Percentiles rank a stretch among this genome's conserved stretches.
phyloP scores from a whole-genome alignment of 2,113 vertebrate species.

The Triplophysa rosa region DNA sequence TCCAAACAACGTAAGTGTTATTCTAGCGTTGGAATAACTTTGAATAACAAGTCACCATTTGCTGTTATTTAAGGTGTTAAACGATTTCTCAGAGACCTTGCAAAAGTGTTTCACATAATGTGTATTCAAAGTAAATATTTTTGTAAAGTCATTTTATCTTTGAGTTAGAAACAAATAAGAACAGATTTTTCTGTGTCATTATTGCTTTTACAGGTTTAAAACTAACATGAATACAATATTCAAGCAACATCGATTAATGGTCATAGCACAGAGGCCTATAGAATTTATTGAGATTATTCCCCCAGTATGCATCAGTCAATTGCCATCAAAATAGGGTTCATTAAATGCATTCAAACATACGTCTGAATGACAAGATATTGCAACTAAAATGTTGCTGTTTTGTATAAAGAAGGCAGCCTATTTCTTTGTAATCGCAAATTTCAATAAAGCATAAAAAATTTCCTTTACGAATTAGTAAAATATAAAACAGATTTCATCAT shows the following conservation, averaged over 20 bases:
- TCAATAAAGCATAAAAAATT: conserved; percentile 19
- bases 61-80: conserved; percentile 36
- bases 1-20: conserved; percentile 34
- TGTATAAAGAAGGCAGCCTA: background rate
- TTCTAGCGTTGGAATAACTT: conserved; percentile 16
- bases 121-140: background rate
- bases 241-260: background rate
- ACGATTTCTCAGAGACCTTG: conserved; percentile 23
- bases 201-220: background rate
- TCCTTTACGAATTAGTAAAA: conserved; percentile 29
- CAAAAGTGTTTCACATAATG: background rate
- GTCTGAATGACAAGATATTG: background rate
- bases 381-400: background rate
- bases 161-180: background rate
- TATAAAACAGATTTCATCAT: conserved; percentile 22
- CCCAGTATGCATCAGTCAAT: background rate
- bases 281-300: background rate
- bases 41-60: conserved; percentile 28
- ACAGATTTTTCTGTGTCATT: background rate
- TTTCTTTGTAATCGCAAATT: background rate
- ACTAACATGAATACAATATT: background rate
- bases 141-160: background rate
- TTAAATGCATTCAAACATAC: conserved; percentile 11
- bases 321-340: background rate
- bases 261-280: background rate